Percentiles rank a stretch among this genome's conserved stretches.
Evolutionary conservation across 1,140 invertebrate species (phyloP).

Genomic region (Alviniconcha marisindica): DNA sequence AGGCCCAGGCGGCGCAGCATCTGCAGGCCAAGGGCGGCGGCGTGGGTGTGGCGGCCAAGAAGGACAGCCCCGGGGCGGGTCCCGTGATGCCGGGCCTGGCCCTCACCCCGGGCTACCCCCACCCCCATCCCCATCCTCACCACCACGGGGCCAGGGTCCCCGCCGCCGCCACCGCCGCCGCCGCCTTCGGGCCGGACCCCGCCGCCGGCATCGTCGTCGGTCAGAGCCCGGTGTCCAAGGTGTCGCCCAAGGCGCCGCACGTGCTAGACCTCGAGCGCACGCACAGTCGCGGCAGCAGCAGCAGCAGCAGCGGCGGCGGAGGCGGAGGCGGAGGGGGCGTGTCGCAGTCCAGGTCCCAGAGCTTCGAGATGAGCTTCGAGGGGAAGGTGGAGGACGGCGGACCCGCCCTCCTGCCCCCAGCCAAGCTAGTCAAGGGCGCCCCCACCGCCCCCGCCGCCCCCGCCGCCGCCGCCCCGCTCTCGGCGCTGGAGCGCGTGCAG

Average conservation of each 20-base stretch:
- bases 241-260: conserved; percentile 2
- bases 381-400: conserved; percentile 23
- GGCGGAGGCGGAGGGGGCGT: too few relatives aligned
- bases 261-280: not conserved
- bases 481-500: conserved; percentile 28
- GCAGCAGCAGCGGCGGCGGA: not conserved
- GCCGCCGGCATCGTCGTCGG: not conserved
- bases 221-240: not conserved
- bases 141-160: not conserved
- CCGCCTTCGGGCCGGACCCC: not conserved
- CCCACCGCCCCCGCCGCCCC: not conserved
- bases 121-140: not conserved
- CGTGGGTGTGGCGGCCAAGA: not conserved
- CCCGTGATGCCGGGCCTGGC: not conserved
- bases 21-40: not conserved
- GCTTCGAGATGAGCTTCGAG: conserved; percentile 38
- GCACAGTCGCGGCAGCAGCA: not conserved
- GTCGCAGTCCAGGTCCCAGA: conserved; percentile 11
- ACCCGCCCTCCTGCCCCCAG: not conserved
- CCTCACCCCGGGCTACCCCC: not conserved
- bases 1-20: not conserved
- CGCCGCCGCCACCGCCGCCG: not conserved
- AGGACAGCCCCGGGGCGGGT: not conserved
- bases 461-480: conserved; percentile 5
- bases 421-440: conserved; percentile 23